Conservation (phyloP, 2,888 invertebrate genomes). For the Eristalinus aeneus region DNA sequence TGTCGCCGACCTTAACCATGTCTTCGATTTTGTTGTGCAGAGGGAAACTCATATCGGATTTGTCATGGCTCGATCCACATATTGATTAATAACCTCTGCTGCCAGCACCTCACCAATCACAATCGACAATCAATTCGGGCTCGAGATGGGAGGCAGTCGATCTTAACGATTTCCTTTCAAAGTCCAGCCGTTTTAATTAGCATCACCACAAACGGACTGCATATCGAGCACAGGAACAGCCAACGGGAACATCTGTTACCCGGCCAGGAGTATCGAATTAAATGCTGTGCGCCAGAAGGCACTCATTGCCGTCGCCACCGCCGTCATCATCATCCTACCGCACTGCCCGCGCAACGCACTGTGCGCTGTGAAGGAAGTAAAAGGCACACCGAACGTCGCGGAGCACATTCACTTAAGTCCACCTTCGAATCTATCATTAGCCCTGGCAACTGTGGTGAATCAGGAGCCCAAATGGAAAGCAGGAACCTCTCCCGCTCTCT, state of each 20-base stretch:
- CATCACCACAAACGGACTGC: slow-evolving; percentile 13
- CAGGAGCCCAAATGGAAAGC: slow-evolving; percentile 17
- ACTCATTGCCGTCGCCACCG: slow-evolving; percentile 20
- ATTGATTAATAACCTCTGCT: not conserved
- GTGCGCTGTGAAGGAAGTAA: slow-evolving; percentile 27
- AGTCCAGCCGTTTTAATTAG: slow-evolving; percentile 51
- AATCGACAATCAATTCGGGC: not conserved
- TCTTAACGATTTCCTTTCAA: slow-evolving; percentile 22
- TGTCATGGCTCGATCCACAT: not conserved
- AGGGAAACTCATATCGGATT: not conserved
- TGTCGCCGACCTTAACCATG: not conserved
- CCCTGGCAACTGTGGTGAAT: slow-evolving; percentile 36
- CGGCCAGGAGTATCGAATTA: slow-evolving; percentile 55
- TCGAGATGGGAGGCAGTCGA: not conserved
- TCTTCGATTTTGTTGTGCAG: not conserved
- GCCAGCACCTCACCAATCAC: not conserved
- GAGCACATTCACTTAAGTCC: slow-evolving; percentile 65
- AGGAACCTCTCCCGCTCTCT: slow-evolving; percentile 17
- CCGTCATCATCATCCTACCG: not conserved
- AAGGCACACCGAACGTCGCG: slow-evolving; percentile 28
- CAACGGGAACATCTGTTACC: slow-evolving; percentile 56
- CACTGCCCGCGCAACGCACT: not conserved
- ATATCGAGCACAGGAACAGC: slow-evolving; percentile 28
- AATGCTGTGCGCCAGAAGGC: slow-evolving; percentile 67
- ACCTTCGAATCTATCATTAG: slow-evolving; percentile 69